Evolutionary conservation across 2,797 vertebrate genomes (phyloP).

Genomic region (Acropternis orthonyx): DNA sequence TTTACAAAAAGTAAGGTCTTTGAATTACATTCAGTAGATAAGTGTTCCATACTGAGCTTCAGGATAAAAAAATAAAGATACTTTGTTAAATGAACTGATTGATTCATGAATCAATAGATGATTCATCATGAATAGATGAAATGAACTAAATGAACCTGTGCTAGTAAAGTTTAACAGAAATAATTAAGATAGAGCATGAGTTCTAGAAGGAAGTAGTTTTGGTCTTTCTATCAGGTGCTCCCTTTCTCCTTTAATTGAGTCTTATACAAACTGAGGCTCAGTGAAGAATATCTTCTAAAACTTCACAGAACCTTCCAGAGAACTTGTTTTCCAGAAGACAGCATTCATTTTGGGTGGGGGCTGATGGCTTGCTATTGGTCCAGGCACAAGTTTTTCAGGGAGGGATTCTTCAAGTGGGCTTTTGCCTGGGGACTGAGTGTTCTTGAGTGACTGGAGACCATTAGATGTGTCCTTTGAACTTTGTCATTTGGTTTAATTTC

Average conservation of each 20-base stretch:
- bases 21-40: neutral
- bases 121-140: too few relatives aligned
- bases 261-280: neutral
- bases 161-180: neutral
- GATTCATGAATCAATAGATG: too few relatives aligned
- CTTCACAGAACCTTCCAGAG: neutral
- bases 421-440: neutral
- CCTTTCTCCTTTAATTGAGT: neutral
- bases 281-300: neutral
- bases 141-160: too few relatives aligned
- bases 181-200: neutral
- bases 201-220: neutral
- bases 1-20: neutral
- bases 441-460: neutral
- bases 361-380: neutral
- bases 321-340: neutral
- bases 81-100: neutral
- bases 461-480: neutral
- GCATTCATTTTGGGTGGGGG: neutral
- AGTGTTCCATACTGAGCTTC: neutral
- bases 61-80: neutral
- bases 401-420: neutral
- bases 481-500: neutral
- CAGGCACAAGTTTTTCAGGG: neutral
- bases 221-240: neutral